Evolutionary conservation across 2,797 vertebrate genomes (phyloP).

Genomic region (Anabas testudineus): DNA sequence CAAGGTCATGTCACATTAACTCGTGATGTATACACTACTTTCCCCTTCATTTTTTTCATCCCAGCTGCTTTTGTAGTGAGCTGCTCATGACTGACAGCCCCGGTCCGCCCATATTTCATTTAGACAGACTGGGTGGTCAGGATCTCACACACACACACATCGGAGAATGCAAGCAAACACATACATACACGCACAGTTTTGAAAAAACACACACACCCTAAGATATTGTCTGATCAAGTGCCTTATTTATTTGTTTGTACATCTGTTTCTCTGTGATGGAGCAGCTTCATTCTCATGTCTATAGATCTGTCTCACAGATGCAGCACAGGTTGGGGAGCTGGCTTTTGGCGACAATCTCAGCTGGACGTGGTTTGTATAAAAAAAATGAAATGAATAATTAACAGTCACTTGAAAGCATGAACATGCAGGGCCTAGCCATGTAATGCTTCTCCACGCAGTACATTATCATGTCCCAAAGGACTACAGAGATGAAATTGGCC

Average conservation of each 20-base stretch:
- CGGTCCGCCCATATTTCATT: constrained; percentile 35
- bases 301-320: constrained; percentile 25
- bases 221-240: constrained; percentile 8
- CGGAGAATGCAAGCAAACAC: constrained; percentile 15
- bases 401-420: constrained; percentile 77
- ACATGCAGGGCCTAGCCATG: constrained; percentile 51
- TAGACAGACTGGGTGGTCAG: constrained; percentile 62
- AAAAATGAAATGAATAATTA: constrained; percentile 74
- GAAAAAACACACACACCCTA: neutral
- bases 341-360: constrained; percentile 52
- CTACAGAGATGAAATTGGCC: constrained; percentile 74
- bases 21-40: constrained; percentile 35
- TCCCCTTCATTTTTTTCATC: constrained; percentile 57
- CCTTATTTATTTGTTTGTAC: neutral
- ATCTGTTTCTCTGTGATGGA: constrained; percentile 31
- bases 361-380: constrained; percentile 59
- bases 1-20: constrained; percentile 71
- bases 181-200: neutral
- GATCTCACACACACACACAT: constrained; percentile 30
- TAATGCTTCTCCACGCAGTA: constrained; percentile 48
- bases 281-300: constrained; percentile 23
- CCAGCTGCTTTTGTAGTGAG: constrained; percentile 47
- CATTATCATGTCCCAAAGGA: constrained; percentile 80
- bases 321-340: constrained; percentile 13
- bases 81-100: constrained; percentile 59